A percentile compares a stretch with the other conserved stretches of the same genome.
phyloP scores from a whole-genome alignment of 2,888 invertebrate species.

The Agrotis clavis region DNA sequence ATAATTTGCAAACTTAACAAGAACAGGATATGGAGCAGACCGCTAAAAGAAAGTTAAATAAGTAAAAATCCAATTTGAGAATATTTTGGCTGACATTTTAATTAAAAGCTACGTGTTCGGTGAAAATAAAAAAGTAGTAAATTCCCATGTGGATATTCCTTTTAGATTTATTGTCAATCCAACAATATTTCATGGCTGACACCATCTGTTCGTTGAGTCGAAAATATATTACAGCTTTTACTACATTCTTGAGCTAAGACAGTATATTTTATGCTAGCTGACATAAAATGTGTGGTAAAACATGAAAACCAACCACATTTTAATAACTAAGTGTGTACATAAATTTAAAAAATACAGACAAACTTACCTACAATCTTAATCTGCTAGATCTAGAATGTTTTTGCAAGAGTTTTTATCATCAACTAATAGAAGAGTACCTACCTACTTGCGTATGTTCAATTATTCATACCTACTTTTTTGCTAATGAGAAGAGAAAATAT shows the following conservation, averaged over 20 bases:
- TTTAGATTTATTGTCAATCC: conserved; percentile 25
- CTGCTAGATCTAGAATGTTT: too few species aligned
- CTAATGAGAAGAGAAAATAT: too few species aligned
- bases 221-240: conserved; percentile 15
- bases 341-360: background rate
- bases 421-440: too few species aligned
- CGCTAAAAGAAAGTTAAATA: background rate
- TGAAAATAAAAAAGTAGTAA: background rate
- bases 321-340: background rate
- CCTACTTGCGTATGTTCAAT: too few species aligned
- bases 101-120: background rate
- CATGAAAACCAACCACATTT: background rate
- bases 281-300: conserved; percentile 5
- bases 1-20: background rate
- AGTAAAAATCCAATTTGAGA: background rate
- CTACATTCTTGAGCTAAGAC: conserved; percentile 8
- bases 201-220: conserved; percentile 14
- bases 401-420: too few species aligned
- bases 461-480: too few species aligned
- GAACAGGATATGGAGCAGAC: too few species aligned
- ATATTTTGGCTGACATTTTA: background rate
- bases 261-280: background rate
- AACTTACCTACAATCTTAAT: too few species aligned
- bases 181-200: conserved; percentile 8
- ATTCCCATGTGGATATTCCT: background rate